Evolutionary conservation across 2,797 vertebrate species (phyloP).

Genomic region (Gadopsis marmoratus): DNA sequence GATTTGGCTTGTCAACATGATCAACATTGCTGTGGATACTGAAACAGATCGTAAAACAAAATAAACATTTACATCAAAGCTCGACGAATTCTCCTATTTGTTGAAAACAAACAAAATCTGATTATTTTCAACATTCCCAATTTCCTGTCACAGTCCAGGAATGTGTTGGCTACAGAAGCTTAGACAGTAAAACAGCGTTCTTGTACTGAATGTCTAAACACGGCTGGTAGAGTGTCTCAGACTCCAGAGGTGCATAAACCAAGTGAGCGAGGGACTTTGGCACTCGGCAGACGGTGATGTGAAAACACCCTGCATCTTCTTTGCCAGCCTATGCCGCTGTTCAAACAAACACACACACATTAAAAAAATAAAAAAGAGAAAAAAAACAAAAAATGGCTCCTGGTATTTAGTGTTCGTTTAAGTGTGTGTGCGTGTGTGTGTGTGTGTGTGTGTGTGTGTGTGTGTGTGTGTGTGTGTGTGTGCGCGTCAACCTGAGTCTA

Average conservation of each 20-base stretch:
- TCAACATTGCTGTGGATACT: conserved; percentile 30
- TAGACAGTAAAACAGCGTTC: conserved; percentile 22
- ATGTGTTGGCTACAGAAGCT: conserved; percentile 19
- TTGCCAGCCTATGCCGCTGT: conserved; percentile 46
- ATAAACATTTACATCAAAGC: conserved; percentile 12
- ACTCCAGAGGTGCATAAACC: conserved; percentile 35
- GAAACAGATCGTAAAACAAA: conserved; percentile 41
- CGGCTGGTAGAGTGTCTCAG: conserved; percentile 19
- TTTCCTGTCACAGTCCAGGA: conserved; percentile 14
- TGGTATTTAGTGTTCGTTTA: conserved; percentile 13
- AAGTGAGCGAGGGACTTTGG: conserved; percentile 60
- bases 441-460: conserved; percentile 18
- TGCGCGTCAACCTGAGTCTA: conserved; percentile 57
- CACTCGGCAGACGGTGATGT: conserved; percentile 34
- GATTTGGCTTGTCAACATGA: conserved; percentile 38
- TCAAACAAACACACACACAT: conserved; percentile 38
- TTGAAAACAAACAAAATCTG: conserved; percentile 8
- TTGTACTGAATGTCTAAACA: conserved; percentile 23
- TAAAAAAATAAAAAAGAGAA: no score
- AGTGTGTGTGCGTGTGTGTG: conserved; percentile 15
- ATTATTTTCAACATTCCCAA: conserved; percentile 5
- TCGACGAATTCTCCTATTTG: conserved; percentile 11
- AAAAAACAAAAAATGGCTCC: conserved; percentile 37
- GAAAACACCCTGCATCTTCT: conserved; percentile 33
- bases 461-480: neutral